These are phyloP conservation scores for Lamellibrachia satsuma DNA, from an alignment of 2,888 invertebrate species.

Conservation along the genomic window DNA sequence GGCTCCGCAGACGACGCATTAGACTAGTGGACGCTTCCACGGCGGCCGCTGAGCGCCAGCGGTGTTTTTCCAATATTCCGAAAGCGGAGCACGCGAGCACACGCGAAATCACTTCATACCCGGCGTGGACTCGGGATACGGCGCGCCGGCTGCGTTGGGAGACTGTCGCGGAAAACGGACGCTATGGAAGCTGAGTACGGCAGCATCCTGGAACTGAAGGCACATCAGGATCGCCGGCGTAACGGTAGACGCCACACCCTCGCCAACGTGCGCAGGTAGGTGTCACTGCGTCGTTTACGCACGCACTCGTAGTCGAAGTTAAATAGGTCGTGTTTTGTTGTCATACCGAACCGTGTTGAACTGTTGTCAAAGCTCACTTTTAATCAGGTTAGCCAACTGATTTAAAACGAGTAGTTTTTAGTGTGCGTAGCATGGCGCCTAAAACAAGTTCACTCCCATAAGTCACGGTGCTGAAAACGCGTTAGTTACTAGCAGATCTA, in stretches of 20 bases:
- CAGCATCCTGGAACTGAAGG: neutral
- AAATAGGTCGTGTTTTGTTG: neutral
- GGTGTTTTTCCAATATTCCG: neutral
- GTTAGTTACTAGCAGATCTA: neutral
- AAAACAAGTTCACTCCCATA: neutral
- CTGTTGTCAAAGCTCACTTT: neutral
- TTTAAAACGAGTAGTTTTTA: neutral
- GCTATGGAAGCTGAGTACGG: constrained; percentile 6
- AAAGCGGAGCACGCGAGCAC: neutral
- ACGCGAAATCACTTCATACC: neutral
- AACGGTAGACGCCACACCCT: neutral
- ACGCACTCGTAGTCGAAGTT: neutral
- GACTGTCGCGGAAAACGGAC: neutral
- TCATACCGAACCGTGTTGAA: neutral
- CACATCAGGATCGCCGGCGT: neutral
- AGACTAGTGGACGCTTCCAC: neutral
- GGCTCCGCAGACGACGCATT: neutral
- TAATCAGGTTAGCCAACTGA: neutral
- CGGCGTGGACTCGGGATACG: neutral
- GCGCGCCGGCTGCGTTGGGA: neutral
- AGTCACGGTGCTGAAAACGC: neutral
- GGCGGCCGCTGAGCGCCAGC: neutral
- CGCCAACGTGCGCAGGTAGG: neutral
- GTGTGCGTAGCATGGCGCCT: neutral
- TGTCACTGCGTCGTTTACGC: no score